phyloP scores from a whole-genome alignment of 2,113 vertebrate species.

The Eidolon helvum region DNA sequence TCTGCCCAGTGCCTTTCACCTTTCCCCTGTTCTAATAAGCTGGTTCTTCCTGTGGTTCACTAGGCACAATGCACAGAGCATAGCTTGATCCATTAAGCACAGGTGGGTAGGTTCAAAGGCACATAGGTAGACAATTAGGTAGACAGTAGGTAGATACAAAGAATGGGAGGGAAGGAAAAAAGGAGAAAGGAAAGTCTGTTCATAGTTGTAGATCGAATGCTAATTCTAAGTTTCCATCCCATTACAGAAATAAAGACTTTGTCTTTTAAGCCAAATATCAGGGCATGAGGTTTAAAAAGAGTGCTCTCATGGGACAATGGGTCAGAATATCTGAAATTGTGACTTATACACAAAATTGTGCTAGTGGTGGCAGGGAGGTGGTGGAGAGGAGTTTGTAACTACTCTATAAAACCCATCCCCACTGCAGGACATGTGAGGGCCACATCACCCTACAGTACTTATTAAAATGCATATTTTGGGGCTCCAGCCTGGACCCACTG shows the following conservation, averaged over 20 bases:
- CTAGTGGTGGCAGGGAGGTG: too few relatives aligned
- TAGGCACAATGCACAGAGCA: background rate
- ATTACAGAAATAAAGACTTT: conserved; percentile 18
- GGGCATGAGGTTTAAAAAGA: background rate
- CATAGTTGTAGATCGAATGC: background rate
- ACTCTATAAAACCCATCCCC: background rate
- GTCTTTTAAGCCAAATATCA: conserved; percentile 37
- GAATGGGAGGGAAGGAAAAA: background rate
- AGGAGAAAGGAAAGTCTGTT: background rate
- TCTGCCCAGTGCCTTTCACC: background rate
- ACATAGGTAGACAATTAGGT: background rate
- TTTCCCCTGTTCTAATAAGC: background rate
- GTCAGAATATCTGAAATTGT: conserved; percentile 35
- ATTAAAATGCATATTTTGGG: background rate
- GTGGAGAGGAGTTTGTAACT: background rate
- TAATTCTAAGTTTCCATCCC: background rate
- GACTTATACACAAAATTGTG: background rate
- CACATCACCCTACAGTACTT: background rate
- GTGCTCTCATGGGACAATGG: background rate
- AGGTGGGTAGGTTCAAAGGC: background rate
- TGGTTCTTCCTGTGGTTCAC: background rate
- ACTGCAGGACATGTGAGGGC: background rate
- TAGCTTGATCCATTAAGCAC: background rate
- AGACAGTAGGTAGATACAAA: background rate
- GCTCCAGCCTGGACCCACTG: background rate